These are phyloP conservation scores for Forbesichthys papilliferus DNA, from an alignment of 2,113 vertebrate species.

Conservation along the genomic window DNA sequence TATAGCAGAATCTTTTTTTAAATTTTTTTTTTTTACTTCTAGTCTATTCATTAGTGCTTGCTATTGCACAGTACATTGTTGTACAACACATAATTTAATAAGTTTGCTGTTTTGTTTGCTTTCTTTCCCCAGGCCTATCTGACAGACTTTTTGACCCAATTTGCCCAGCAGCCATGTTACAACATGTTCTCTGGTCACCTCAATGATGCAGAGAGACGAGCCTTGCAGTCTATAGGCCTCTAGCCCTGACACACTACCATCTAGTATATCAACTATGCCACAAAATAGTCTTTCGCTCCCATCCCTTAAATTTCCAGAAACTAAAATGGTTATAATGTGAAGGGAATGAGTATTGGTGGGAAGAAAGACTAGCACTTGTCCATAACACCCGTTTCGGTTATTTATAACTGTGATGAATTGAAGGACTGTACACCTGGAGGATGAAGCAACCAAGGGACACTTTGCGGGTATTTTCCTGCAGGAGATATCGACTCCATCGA, in stretches of 20 bases:
- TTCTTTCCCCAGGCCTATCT: conserved; percentile 86
- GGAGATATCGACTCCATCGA: conserved; percentile 17
- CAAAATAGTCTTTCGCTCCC: conserved; percentile 30
- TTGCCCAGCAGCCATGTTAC: conserved; percentile 97
- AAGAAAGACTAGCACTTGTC: conserved; percentile 41
- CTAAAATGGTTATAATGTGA: not conserved
- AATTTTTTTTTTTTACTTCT: no score
- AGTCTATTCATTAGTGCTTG: no score
- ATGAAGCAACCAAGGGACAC: conserved; percentile 12
- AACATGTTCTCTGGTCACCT: conserved; percentile 94
- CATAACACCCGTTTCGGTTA: conserved; percentile 27
- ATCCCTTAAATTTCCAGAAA: conserved; percentile 38
- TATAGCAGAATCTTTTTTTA: no score
- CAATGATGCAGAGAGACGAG: conserved; percentile 88
- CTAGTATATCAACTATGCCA: conserved; percentile 22
- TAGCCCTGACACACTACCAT: conserved; percentile 59
- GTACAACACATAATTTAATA: no score
- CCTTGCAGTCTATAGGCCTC: conserved; percentile 91
- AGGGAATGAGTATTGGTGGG: conserved; percentile 9
- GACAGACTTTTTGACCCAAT: conserved; percentile 96
- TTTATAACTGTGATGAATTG: conserved; percentile 24
- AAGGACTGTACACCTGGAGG: conserved; percentile 34
- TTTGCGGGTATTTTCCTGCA: not conserved
- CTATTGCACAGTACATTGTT: no score
- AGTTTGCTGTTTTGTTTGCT: not conserved